Base-by-base conservation (phyloP, 1,140 invertebrate species). In the Campodea augens region DNA sequence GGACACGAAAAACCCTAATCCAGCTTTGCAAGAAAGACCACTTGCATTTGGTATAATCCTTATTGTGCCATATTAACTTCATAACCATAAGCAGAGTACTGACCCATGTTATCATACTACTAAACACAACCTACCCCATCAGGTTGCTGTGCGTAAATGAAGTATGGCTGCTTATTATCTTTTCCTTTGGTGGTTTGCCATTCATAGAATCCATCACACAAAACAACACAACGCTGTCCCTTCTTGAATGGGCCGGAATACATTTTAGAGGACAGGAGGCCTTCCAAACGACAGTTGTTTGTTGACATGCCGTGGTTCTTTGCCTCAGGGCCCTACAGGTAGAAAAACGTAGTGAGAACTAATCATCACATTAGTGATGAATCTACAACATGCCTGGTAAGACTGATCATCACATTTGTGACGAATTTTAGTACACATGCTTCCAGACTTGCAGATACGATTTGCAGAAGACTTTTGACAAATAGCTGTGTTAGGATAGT, bases 131-230 rank as follows among this genome's bases (percentile, higher is more conserved):
- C 53, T 5, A 59, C 53, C 37, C 57, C 56, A 22, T 64, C 52
- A 27, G 61, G 46, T 57, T 81, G 73, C 38, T 69, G 65, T 39
- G 71, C 63, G 60, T 80, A 79, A 47, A 90, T 76, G 47, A 78
- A 77, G 61, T 80, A 86, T 0, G 85, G 78, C 57, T 82, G 77
- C 55, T 84, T 87, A 2, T 54, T 51, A 49, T 70, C 69, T 22
- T 57, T 60, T 1, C 51, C 51, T 44, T 54, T 56, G 54, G 69
- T 70, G 10, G 75, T 77, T 59, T 86, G 74, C 85, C 85, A 90
- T 63, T 90, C 85, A 62, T 81, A 90, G 58, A 81, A 88, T 2
- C 85, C 85, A 62, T 88, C 80, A 49, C 71, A 75, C 20, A 88
- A 52, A 13, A 88, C 64, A 18, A 86, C 68, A 64, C 85, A 90